These are phyloP conservation scores for Chauna torquata DNA, from an alignment of 2,113 vertebrate species.

Conservation along the genomic window DNA sequence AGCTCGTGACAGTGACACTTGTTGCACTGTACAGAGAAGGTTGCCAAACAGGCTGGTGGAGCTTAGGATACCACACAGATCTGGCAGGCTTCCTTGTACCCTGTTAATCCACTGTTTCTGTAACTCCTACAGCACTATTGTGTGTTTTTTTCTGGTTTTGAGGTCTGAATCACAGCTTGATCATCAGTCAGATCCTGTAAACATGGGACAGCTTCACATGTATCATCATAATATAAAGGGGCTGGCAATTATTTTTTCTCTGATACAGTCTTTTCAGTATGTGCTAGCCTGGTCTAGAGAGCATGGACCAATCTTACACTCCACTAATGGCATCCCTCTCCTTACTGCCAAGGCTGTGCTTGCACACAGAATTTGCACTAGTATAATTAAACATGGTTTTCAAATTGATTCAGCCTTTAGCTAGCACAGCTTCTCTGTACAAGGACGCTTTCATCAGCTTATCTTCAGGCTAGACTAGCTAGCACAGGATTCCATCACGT, in stretches of 20 bases:
- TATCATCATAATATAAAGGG: not conserved
- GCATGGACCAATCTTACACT: not conserved
- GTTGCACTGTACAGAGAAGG: not conserved
- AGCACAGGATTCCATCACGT: not conserved
- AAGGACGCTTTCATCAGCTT: not conserved
- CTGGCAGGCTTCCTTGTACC: not conserved
- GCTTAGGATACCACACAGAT: not conserved
- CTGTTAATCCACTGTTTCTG: not conserved
- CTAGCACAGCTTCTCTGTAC: not conserved
- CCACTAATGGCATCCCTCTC: not conserved
- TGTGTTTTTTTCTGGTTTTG: rapidly evolving
- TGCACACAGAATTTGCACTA: not conserved
- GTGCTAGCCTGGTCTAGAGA: not conserved
- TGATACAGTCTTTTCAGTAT: not conserved
- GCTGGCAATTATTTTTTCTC: not conserved
- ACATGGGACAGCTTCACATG: not conserved
- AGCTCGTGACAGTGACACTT: not conserved
- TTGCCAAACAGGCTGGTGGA: not conserved
- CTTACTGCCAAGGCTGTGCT: not conserved
- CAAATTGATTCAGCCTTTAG: not conserved
- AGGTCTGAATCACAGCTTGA: not conserved
- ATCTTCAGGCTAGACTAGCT: not conserved
- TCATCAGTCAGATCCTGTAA: not conserved
- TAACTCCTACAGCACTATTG: not conserved
- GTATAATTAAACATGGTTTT: not conserved